These are phyloP conservation scores for Hormiphora californensis DNA, from an alignment of 37 sponge, comb jelly and placozoan species.

Conservation along the genomic window DNA sequence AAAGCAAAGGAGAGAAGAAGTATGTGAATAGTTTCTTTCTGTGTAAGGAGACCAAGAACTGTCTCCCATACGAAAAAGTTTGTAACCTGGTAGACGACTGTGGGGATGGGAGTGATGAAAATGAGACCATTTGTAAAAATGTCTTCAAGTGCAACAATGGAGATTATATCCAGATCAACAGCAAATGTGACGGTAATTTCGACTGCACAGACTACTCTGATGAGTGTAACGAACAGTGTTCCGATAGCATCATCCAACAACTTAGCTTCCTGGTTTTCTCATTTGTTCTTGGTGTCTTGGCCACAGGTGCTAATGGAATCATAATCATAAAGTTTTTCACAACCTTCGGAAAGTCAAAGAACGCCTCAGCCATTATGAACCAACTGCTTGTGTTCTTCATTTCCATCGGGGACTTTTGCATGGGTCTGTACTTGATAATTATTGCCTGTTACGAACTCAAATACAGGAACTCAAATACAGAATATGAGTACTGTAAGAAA, in stretches of 20 bases:
- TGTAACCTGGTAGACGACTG: slow-evolving; percentile 29
- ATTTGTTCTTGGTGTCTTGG: not conserved
- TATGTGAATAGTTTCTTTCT: not conserved
- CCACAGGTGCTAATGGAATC: not conserved
- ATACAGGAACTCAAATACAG: not conserved
- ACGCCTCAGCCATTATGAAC: not conserved
- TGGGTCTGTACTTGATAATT: not conserved
- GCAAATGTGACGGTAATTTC: not conserved
- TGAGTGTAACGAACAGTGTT: not conserved
- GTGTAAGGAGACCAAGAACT: not conserved
- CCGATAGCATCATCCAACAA: not conserved
- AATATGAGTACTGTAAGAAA: not conserved
- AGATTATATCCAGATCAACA: not conserved
- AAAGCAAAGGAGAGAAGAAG: not conserved
- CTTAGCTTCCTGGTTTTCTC: not conserved
- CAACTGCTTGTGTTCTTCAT: not conserved
- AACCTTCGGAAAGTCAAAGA: not conserved
- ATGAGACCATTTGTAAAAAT: not conserved
- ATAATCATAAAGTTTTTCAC: not conserved
- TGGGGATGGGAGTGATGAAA: slow-evolving; percentile 32
- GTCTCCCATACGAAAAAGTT: not conserved
- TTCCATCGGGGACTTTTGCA: slow-evolving; percentile 6
- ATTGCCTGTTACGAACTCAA: not conserved
- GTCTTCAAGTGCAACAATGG: not conserved
- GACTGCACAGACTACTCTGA: slow-evolving; percentile 27